A percentile compares a stretch with the other conserved stretches of the same genome.
Evolutionary conservation across 2,113 vertebrate genomes (phyloP).

Genomic region (Malurus alboscapulatus): DNA sequence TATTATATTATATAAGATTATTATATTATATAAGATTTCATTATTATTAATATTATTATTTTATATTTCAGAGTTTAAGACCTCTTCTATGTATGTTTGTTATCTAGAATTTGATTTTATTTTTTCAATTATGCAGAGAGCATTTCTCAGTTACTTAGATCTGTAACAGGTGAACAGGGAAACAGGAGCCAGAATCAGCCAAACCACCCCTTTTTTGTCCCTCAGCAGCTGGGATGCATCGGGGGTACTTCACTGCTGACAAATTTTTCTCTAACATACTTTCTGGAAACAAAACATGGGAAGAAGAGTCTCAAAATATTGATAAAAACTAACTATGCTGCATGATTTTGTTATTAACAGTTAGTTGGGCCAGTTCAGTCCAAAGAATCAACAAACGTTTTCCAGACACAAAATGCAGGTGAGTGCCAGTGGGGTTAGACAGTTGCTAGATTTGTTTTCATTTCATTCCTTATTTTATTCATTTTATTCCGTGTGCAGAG

Average conservation of each 20-base stretch:
- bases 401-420: neutral
- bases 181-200: neutral
- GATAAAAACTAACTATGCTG: neutral
- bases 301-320: neutral
- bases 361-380: neutral
- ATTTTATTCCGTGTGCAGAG: neutral
- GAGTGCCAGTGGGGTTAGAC: no score
- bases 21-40: no score
- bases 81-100: fast-evolving
- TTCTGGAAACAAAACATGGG: neutral
- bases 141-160: neutral
- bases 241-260: fast-evolving
- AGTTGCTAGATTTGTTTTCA: neutral
- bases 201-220: neutral
- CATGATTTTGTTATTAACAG: neutral
- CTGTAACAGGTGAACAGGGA: neutral
- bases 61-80: neutral
- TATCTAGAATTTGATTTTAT: neutral
- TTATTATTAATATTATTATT: no score
- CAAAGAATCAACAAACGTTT: neutral
- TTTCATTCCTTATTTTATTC: neutral
- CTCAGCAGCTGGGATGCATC: neutral
- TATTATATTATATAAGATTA: no score
- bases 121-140: neutral
- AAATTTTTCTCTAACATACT: neutral